Evolutionary conservation across 2,797 vertebrate genomes (phyloP), one percentile per base, ranked within the genome.

Genomic region (Sparidentex hasta): DNA sequence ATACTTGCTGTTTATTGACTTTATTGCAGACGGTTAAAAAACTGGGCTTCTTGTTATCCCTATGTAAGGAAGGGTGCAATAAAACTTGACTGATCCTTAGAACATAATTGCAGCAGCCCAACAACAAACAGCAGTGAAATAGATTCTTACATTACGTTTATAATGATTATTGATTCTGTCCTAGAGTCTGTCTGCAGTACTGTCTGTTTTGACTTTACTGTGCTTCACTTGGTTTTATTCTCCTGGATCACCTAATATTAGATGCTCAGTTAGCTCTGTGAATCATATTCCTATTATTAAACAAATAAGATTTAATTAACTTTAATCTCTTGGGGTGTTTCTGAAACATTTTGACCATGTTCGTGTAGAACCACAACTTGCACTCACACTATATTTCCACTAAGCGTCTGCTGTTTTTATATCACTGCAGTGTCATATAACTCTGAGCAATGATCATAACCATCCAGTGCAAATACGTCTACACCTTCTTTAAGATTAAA

Each of bases 1-100:
- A 33, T 8, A 33, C 33, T 33, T 33, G 33, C 7, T 6, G 33
- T 56, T 13, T 21, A 13, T 14, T 44, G 43, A 44, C 16, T 16
- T 44, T 44, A 44, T 44, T 44, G 43, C 43, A 44, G 12, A 44
- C 43, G 4, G 43, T 44, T 3, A 44, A 14, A 33, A 33, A 2
- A 33, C 33, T 33, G 33, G 8, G 8, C 33, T 33, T 33, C 33
- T 33, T 1, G 7, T 33, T 7, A 33, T 33, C 7, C 33, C 33
- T 33, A 0, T 7, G 8, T 33, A 7, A 33, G 33, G 33, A 33
- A 33, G 33, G 7, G 7, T 11, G 14, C 43, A 58, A 43, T n/a
- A 33, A n/a, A 71, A 71, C 47, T 21, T 11, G 27, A 62, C 62
- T 71, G 57, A 44, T 71, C 44, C 5, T 62, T 8, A 44, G 33